Base-by-base conservation (phyloP, 2,797 vertebrate genomes). In the Muscicapa striata region DNA sequence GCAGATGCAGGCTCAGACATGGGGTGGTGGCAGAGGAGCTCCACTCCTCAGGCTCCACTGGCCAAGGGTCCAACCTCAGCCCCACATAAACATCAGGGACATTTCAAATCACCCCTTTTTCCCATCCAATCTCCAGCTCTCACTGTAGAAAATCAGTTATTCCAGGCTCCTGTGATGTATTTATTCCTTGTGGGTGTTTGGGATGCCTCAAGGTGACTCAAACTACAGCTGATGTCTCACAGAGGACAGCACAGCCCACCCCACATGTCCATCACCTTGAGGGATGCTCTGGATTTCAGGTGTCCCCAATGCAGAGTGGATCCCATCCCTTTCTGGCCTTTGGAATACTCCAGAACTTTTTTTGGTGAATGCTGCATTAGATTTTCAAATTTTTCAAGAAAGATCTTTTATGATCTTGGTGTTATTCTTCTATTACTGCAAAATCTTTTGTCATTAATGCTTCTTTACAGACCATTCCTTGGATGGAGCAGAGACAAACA, bases 261-360 rank as follows among this genome's bases (percentile, higher is more conserved):
- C 23, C 54, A 34, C 5, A 0, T 18, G n/a, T 40, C 41, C 62
- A 43, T 7, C 5, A 1, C 36, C 36, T 49, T 49, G 1, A 34
- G 73, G 38, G 36, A 14, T 54, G 46, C 23, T 15, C 27, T 21
- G 49, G 17, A 26, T 41, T 74, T 66, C 23, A 23, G 49, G 18
- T 29, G 21, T 23, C 29, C 15, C 36, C 36, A 40, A 13, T 23
- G 40, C 74, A 67, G 30, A 59, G 10, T 74, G 30, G 41, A 40
- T 62, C 81, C 12, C 22, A 20, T 3, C 4, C 30, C 20, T 32
- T 59, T 23, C 43, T 23, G 2, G 9, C 43, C 14, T 76, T 63
- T n/a, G n/a, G 34, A 30, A 68, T 13, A 75, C 46, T 8, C 13
- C 32, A 45, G 46, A 75, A 40, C 15, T n/a, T 73, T 29, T 46